These are phyloP conservation scores for Seladonia tumulorum DNA, from an alignment of 2,888 invertebrate genomes.

Conservation along the genomic window DNA sequence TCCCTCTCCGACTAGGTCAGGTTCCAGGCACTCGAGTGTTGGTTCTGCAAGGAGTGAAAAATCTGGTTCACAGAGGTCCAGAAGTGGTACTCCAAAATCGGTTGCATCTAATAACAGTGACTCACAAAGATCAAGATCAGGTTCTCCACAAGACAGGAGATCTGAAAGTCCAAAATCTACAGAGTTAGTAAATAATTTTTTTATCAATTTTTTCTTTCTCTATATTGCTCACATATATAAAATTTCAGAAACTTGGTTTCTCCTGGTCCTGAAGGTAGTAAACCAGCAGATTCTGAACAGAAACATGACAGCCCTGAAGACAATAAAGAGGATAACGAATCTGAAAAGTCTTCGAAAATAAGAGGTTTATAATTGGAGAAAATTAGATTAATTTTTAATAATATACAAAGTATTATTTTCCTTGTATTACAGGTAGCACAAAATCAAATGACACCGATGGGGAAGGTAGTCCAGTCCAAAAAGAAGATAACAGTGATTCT, in stretches of 20 bases:
- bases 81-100: constrained; percentile 77
- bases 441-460: constrained; percentile 82
- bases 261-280: constrained; percentile 76
- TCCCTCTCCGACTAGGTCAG: constrained; percentile 76
- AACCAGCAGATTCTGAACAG: constrained; percentile 27
- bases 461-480: constrained; percentile 83
- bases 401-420: not conserved
- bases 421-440: constrained; percentile 37
- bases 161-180: constrained; percentile 58
- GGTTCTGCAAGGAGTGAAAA: constrained; percentile 76
- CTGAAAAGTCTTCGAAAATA: constrained; percentile 74
- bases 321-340: constrained; percentile 79
- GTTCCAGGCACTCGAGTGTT: constrained; percentile 78
- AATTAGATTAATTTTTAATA: not conserved
- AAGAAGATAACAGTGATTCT: constrained; percentile 77
- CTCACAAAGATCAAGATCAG: constrained; percentile 73
- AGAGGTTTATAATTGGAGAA: constrained; percentile 58
- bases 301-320: constrained; percentile 68
- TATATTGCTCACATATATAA: not conserved
- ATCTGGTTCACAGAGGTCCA: constrained; percentile 75
- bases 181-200: constrained; percentile 61
- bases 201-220: not conserved
- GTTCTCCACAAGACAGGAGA: constrained; percentile 60
- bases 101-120: constrained; percentile 44
- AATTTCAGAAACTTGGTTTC: constrained; percentile 63